Evolutionary conservation across 1,140 invertebrate genomes (phyloP).

Genomic region (Trissolcus basalis): DNA sequence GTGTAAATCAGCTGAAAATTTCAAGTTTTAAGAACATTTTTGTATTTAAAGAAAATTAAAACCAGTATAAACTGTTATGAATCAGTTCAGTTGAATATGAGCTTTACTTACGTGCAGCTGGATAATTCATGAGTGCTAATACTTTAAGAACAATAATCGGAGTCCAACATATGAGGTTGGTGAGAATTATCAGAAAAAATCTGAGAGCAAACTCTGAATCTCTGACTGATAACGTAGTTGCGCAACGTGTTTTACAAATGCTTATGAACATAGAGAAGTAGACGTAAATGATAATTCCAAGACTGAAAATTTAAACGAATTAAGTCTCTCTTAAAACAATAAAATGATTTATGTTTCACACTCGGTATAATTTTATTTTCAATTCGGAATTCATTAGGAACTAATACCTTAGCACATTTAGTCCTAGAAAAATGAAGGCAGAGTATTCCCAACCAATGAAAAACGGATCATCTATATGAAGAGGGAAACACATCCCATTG

Average conservation of each 20-base stretch:
- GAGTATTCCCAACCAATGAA: constrained; percentile 86
- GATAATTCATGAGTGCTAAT: constrained; percentile 77
- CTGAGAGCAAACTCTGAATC: constrained; percentile 83
- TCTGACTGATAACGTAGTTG: constrained; percentile 78
- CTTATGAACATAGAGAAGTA: constrained; percentile 82
- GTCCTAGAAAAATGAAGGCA: constrained; percentile 79
- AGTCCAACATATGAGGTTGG: constrained; percentile 85
- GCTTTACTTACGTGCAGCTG: constrained; percentile 65
- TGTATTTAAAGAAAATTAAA: too few relatives aligned
- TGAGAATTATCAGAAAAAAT: constrained; percentile 86
- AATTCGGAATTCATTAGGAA: too few relatives aligned
- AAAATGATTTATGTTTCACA: too few relatives aligned
- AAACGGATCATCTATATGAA: constrained; percentile 84
- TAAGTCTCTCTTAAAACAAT: too few relatives aligned
- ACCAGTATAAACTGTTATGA: too few relatives aligned
- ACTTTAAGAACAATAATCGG: constrained; percentile 85
- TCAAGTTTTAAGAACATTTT: constrained; percentile 5
- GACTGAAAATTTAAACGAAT: too few relatives aligned
- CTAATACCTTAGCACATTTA: constrained; percentile 61
- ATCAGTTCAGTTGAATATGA: not conserved
- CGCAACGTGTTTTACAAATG: constrained; percentile 79
- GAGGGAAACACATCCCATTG: constrained; percentile 84
- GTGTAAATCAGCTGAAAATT: constrained; percentile 79
- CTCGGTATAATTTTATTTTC: too few relatives aligned
- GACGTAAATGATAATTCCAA: constrained; percentile 76